Base-by-base conservation (phyloP, 1,140 invertebrate species). In the Ceratina calcarata region DNA sequence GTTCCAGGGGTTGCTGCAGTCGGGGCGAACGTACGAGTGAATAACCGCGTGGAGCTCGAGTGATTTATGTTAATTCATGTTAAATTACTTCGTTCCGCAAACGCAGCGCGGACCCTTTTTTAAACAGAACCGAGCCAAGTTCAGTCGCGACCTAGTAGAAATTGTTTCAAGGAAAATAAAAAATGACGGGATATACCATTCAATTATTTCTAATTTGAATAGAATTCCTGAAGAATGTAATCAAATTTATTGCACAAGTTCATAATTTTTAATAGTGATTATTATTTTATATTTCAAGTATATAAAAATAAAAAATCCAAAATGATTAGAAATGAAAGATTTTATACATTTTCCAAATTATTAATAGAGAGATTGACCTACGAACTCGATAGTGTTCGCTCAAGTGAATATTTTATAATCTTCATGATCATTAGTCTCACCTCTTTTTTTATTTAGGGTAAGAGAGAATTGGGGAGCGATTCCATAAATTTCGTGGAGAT, bases 51-150 rank as follows among this genome's bases (percentile, higher is more conserved):
- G 81, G 73, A 87, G 77, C 83, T 83, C 73, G 75, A 82, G 81
- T 89, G 88, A 89, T 89, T 89, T 89, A 88, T 88, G 88, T 89
- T 89, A 88, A 89, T 89, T 89, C 82, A 80, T 81, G 85, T 89
- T 89, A 89, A 89, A 89, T 88, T 87, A 88, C 87, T 89, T 86
- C 83, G 85, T 88, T 79, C 83, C 74, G 76, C 70, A 37, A 69
- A 80, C 69, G 71, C 72, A 61, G 13, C 22, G 37, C 64, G 77
- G 73, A 72, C 78, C 79, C 68, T n/a, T 81, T 87, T 89, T 87
- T 85, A 75, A 78, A 72, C 80, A 81, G 64, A 55, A 22, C 3
- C 51, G 60, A 55, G n/a, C 51, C 57, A 79, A 65, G n/a, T 79
- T 65, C 49, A 24, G 15, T 20, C 49, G 3, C 22, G 0, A 4